Evolutionary conservation across 2,113 vertebrate species (phyloP).

Genomic region (Pituophis catenifer): DNA sequence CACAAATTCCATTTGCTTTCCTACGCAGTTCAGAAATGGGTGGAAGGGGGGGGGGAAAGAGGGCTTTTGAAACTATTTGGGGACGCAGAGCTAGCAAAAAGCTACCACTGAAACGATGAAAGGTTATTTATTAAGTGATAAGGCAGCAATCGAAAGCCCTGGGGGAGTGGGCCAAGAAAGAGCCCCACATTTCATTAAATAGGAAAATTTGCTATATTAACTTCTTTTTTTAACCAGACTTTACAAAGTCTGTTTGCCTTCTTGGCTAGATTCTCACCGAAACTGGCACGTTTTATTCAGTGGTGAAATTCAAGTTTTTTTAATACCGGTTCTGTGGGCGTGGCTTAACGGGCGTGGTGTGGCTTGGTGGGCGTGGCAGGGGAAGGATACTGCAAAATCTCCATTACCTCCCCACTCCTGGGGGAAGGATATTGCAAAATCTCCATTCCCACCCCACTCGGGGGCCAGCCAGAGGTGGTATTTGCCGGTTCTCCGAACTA

Average conservation of each 20-base stretch:
- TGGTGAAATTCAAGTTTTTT: too few species aligned
- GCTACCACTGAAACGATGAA: background rate
- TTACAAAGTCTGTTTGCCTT: background rate
- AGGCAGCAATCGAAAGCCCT: background rate
- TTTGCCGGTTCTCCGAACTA: too few species aligned
- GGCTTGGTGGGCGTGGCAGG: too few species aligned
- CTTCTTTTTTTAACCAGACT: background rate
- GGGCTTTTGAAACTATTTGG: background rate
- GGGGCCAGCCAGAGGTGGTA: too few species aligned
- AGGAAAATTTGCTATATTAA: background rate
- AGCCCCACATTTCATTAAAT: background rate
- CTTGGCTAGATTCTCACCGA: background rate
- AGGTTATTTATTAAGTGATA: background rate
- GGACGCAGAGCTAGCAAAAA: background rate
- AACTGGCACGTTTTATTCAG: background rate
- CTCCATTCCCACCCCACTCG: too few species aligned
- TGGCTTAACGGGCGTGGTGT: too few species aligned
- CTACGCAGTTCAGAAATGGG: background rate
- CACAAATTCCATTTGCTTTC: constrained; percentile 8
- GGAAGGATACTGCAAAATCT: too few species aligned
- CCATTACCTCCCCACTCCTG: too few species aligned
- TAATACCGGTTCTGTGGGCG: too few species aligned
- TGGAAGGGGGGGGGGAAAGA: background rate
- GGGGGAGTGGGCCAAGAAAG: background rate
- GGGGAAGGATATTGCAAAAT: too few species aligned